Conservation (phyloP, 2,113 vertebrate species). For the Amblyopsis rosae region DNA sequence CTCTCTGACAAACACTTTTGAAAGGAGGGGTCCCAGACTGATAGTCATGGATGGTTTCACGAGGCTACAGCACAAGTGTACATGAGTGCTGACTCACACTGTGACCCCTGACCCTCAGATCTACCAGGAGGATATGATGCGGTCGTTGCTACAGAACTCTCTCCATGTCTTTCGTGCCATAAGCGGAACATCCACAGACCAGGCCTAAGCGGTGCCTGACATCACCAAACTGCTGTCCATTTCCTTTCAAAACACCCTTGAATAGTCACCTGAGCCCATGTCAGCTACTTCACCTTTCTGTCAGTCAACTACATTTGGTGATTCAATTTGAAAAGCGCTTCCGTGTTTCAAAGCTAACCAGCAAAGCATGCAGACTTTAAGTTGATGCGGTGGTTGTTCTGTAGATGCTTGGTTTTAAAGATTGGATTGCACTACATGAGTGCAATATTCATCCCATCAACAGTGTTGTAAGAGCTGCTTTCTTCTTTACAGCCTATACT, state of each 20-base stretch:
- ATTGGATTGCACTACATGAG: neutral
- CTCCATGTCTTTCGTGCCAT: slow-evolving; percentile 94
- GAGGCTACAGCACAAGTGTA: too few species aligned
- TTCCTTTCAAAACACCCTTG: neutral
- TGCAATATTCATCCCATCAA: slow-evolving; percentile 7
- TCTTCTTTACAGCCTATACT: too few species aligned
- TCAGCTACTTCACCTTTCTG: neutral
- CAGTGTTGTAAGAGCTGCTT: slow-evolving; percentile 18
- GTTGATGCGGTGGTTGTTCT: slow-evolving; percentile 6
- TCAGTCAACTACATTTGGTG: neutral
- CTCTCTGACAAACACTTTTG: too few species aligned
- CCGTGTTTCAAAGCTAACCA: neutral
- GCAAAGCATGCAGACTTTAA: slow-evolving; percentile 9
- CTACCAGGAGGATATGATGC: slow-evolving; percentile 88
- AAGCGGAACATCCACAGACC: slow-evolving; percentile 86
- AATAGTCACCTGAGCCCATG: too few species aligned
- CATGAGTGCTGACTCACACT: too few species aligned
- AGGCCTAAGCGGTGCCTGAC: slow-evolving; percentile 69
- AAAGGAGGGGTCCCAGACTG: too few species aligned
- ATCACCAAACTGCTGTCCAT: neutral
- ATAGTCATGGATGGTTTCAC: too few species aligned
- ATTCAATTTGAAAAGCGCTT: neutral
- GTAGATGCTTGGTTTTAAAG: neutral
- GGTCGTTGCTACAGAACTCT: slow-evolving; percentile 88
- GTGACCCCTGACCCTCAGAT: slow-evolving; percentile 73